These are phyloP conservation scores for Champsocephalus gunnari DNA, from an alignment of 2,797 vertebrate genomes.

Conservation along the genomic window DNA sequence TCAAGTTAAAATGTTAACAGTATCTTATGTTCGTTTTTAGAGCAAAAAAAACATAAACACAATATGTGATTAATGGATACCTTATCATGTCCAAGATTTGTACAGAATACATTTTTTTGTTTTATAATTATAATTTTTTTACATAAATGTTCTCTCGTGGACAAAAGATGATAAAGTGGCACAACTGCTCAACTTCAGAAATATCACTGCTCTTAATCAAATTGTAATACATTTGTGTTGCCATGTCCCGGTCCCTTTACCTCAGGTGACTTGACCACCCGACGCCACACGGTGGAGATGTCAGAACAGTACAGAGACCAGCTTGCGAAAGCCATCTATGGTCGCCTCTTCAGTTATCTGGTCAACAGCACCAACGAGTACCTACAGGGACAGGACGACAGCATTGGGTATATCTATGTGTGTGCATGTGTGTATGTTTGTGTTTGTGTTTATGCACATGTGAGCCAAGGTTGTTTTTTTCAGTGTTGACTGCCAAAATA, in stretches of 20 bases:
- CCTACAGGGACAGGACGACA: constrained; percentile 89
- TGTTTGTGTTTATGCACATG: not conserved
- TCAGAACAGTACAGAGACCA: constrained; percentile 92
- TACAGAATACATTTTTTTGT: too few species aligned
- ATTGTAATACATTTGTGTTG: not conserved
- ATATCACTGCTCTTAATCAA: not conserved
- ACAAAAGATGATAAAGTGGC: not conserved
- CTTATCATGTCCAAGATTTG: too few species aligned
- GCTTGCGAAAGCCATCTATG: constrained; percentile 92
- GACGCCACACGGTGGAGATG: constrained; percentile 87
- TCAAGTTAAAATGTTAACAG: too few species aligned
- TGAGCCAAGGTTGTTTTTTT: constrained; percentile 22
- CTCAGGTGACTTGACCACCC: constrained; percentile 90
- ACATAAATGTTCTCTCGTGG: not conserved
- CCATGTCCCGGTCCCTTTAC: too few species aligned
- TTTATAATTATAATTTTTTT: too few species aligned
- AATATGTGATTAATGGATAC: too few species aligned
- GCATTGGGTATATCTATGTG: constrained; percentile 81
- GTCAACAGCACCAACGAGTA: constrained; percentile 90
- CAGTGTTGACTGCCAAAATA: not conserved
- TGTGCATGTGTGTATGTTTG: constrained; percentile 9
- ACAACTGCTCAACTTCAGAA: not conserved
- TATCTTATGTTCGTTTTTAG: too few species aligned
- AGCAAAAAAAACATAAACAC: too few species aligned
- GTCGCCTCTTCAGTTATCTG: constrained; percentile 93